Evolutionary conservation across 2,888 invertebrate genomes (phyloP).

Genomic region (Drosophila mayaguana): DNA sequence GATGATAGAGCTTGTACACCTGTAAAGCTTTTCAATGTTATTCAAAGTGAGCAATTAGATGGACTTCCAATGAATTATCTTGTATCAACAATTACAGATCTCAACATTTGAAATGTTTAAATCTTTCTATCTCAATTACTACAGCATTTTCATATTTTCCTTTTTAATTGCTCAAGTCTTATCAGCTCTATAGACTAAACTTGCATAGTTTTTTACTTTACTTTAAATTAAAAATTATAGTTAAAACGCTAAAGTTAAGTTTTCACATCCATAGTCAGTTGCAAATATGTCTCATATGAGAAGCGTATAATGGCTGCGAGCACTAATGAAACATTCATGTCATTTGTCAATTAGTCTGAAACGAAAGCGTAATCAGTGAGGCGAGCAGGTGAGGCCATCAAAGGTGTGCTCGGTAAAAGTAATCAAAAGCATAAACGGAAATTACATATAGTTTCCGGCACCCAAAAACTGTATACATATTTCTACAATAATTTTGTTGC

Average conservation of each 20-base stretch:
- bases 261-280: too few species aligned
- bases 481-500: neutral
- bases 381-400: neutral
- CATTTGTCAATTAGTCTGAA: neutral
- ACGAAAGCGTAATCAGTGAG: neutral
- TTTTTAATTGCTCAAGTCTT: too few species aligned
- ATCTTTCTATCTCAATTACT: too few species aligned
- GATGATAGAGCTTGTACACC: slow-evolving; percentile 10
- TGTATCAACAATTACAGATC: neutral
- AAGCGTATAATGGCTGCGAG: neutral
- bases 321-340: slow-evolving; percentile 4
- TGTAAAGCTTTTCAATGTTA: too few species aligned
- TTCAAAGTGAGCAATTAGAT: too few species aligned
- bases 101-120: neutral
- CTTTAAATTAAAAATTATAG: too few species aligned
- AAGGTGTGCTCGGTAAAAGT: neutral
- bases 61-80: neutral
- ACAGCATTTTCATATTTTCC: neutral
- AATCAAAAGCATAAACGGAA: slow-evolving; percentile 4
- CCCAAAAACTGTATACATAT: neutral
- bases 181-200: neutral
- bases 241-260: too few species aligned
- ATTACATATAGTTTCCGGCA: slow-evolving; percentile 1
- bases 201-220: too few species aligned
- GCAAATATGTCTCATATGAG: neutral